Percentiles rank a stretch among this genome's conserved stretches.
Conservation (phyloP, 2,797 vertebrate genomes). For the Mus spretus region DNA sequence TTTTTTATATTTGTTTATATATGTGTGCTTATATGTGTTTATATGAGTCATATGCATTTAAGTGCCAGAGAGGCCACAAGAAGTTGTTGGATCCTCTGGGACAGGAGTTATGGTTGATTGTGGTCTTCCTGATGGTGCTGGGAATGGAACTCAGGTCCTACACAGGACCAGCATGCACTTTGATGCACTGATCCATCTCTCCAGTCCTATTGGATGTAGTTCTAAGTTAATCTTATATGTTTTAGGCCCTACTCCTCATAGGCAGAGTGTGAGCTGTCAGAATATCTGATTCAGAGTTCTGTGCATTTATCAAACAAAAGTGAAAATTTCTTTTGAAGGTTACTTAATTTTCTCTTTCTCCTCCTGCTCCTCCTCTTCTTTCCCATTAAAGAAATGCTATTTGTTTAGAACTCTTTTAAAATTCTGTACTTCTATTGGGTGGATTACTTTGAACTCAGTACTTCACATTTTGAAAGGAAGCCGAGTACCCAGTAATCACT, state of each 20-base stretch:
- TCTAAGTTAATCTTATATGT: neutral
- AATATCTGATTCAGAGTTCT: neutral
- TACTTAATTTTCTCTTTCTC: neutral
- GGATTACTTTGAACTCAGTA: neutral
- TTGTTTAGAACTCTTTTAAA: neutral
- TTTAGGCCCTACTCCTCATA: neutral
- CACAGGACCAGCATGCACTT: neutral
- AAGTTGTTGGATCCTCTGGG: neutral
- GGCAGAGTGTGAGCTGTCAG: too few relatives aligned
- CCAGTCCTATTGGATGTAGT: neutral
- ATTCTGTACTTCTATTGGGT: neutral
- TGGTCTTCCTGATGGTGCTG: neutral
- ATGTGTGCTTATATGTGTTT: neutral
- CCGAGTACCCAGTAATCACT: fast-evolving
- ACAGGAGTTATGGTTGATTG: neutral
- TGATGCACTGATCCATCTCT: neutral
- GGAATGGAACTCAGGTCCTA: neutral
- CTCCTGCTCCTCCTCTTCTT: neutral
- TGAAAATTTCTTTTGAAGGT: neutral
- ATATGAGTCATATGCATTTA: neutral
- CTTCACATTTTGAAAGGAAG: neutral
- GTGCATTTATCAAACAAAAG: neutral
- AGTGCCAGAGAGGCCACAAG: neutral
- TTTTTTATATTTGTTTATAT: neutral
- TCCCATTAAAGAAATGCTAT: slow-evolving; percentile 5